Conservation (phyloP, 2,797 vertebrate genomes). For the Nyctalus aviator region DNA sequence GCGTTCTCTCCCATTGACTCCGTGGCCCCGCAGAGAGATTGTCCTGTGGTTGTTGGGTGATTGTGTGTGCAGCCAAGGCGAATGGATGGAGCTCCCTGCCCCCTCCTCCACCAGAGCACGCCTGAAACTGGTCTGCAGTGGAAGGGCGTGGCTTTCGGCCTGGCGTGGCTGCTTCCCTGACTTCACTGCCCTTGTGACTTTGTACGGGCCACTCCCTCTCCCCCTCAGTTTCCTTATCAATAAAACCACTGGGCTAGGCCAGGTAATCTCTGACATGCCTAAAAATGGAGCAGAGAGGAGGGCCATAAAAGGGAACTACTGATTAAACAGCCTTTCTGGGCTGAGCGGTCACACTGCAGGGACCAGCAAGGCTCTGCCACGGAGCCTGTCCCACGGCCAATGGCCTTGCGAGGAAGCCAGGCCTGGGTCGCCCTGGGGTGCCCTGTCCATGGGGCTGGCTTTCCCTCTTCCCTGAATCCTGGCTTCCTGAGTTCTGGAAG, state of each 20-base stretch:
- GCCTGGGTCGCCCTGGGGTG: background rate
- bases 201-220: background rate
- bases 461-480: background rate
- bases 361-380: too few relatives aligned
- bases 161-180: background rate
- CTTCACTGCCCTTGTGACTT: slow-evolving; percentile 33
- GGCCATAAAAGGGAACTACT: slow-evolving; percentile 56
- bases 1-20: background rate
- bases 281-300: background rate
- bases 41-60: background rate
- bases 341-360: background rate
- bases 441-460: background rate
- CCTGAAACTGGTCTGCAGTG: background rate
- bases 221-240: slow-evolving; percentile 52
- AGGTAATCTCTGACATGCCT: background rate
- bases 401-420: background rate
- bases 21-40: background rate
- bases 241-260: slow-evolving; percentile 37
- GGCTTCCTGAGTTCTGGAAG: background rate
- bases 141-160: background rate
- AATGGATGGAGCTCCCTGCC: background rate
- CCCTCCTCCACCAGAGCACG: background rate
- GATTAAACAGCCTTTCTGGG: slow-evolving; percentile 60
- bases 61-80: background rate
- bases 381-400: background rate